Conservation (phyloP, 1,140 invertebrate genomes). For the Gonioctena quinquepunctata region DNA sequence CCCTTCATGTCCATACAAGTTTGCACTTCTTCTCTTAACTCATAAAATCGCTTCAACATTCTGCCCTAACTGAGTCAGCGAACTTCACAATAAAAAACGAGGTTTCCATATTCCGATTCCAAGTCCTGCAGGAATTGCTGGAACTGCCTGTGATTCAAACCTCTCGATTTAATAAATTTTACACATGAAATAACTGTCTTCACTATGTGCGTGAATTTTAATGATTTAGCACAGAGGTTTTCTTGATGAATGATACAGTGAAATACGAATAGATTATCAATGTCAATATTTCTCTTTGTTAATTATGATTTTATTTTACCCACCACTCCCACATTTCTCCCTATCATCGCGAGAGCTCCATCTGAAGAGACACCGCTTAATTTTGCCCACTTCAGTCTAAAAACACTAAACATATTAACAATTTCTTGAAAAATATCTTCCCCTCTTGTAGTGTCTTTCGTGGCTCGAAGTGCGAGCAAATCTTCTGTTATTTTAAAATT, state of each 20-base stretch:
- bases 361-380: neutral
- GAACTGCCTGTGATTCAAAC: slow-evolving; percentile 48
- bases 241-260: slow-evolving; percentile 51
- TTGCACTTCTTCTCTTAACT: slow-evolving; percentile 16
- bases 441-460: neutral
- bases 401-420: neutral
- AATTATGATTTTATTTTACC: neutral
- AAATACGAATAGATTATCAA: slow-evolving; percentile 13
- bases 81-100: slow-evolving; percentile 41
- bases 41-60: slow-evolving; percentile 33
- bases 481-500: neutral
- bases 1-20: neutral
- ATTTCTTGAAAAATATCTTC: neutral
- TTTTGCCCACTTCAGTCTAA: neutral
- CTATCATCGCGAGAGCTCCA: neutral
- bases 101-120: slow-evolving; percentile 41
- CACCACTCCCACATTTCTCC: neutral
- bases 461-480: neutral
- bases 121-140: slow-evolving; percentile 46
- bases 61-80: slow-evolving; percentile 39
- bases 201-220: slow-evolving; percentile 44
- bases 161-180: slow-evolving; percentile 47
- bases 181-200: slow-evolving; percentile 38
- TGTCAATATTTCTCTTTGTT: neutral
- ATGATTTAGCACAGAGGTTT: slow-evolving; percentile 37